Percentiles rank a stretch among this genome's conserved stretches.
Evolutionary conservation across 2,888 invertebrate species (phyloP).

Genomic region (Stenurella melanura): DNA sequence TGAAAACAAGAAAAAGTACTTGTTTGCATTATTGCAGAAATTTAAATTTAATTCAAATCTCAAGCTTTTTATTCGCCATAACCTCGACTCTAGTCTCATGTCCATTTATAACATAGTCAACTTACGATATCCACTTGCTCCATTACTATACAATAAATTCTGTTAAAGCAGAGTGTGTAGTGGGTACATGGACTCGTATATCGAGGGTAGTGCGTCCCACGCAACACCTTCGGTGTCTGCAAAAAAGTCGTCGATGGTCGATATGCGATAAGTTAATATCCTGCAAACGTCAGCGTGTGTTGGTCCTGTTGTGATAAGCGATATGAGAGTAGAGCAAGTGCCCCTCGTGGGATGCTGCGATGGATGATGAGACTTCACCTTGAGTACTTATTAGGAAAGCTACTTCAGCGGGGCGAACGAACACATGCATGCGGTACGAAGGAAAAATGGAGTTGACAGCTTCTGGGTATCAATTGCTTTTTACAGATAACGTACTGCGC

Average conservation of each 20-base stretch:
- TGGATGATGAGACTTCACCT: conserved; percentile 3
- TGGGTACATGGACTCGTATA: background rate
- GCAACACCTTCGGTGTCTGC: conserved; percentile 58
- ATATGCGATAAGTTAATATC: conserved; percentile 64
- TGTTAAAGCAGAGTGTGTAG: background rate
- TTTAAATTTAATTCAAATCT: background rate
- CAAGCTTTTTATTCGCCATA: background rate
- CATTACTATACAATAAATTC: conserved; percentile 9
- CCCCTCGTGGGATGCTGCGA: conserved; percentile 14
- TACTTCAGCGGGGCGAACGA: background rate
- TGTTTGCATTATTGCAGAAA: background rate
- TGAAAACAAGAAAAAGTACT: background rate
- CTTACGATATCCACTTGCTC: background rate
- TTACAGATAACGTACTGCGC: background rate
- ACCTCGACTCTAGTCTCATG: background rate
- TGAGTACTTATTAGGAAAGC: conserved; percentile 13
- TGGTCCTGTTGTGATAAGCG: conserved; percentile 55
- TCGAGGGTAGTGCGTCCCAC: conserved; percentile 56
- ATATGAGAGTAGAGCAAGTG: conserved; percentile 38
- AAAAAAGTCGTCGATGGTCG: conserved; percentile 53
- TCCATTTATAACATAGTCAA: background rate
- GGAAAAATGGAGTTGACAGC: background rate
- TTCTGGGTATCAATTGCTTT: background rate
- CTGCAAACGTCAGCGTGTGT: conserved; percentile 46
- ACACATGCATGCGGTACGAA: background rate